Evolutionary conservation across 2,113 vertebrate genomes (phyloP).

Genomic region (Thinocorus orbignyianus): DNA sequence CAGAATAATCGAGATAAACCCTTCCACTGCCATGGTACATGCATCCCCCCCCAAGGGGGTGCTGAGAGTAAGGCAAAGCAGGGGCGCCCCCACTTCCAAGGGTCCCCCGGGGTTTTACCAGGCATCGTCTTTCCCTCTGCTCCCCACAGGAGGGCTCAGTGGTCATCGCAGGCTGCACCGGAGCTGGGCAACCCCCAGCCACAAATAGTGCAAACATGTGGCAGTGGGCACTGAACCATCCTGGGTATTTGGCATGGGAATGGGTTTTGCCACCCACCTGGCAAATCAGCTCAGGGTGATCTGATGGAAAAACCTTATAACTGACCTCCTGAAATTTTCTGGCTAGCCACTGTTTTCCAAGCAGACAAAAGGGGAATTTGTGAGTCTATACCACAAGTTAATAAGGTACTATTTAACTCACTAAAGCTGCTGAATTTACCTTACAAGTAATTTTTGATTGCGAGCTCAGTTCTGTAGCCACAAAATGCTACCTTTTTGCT

Average conservation of each 20-base stretch:
- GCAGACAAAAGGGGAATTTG: slow-evolving; percentile 7
- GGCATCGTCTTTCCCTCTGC: neutral
- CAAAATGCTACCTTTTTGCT: neutral
- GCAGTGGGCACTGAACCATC: neutral
- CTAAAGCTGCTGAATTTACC: neutral
- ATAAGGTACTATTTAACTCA: neutral
- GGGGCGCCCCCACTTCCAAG: neutral
- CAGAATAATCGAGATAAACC: neutral
- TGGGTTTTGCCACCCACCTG: slow-evolving; percentile 2
- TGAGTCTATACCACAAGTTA: neutral
- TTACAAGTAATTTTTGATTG: neutral
- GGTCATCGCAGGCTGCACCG: neutral
- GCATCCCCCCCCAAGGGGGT: rapidly evolving
- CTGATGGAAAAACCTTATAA: neutral
- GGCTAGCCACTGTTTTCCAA: neutral
- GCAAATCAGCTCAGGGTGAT: neutral
- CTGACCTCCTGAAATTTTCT: neutral
- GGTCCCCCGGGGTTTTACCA: neutral
- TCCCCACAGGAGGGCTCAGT: neutral
- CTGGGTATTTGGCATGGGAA: neutral
- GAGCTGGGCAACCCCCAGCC: neutral
- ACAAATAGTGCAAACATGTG: neutral
- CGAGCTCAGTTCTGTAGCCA: neutral
- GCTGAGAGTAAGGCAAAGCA: neutral
- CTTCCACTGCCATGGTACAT: rapidly evolving